phyloP scores from a whole-genome alignment of 2,888 invertebrate genomes.

The Eudasyphora cyanicolor region DNA sequence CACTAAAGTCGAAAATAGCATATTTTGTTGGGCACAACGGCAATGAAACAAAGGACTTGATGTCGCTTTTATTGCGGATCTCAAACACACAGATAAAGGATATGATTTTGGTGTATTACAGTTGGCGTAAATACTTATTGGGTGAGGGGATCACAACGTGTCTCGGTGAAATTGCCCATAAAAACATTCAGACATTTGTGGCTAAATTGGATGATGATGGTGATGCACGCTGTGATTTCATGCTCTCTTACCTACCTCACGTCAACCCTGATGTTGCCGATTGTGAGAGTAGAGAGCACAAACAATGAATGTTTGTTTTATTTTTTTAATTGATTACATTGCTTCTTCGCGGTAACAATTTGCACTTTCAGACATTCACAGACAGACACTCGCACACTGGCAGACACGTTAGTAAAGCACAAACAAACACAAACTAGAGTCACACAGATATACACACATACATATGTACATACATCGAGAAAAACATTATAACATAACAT shows the following conservation, averaged over 20 bases:
- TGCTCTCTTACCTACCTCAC: not conserved
- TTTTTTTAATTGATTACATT: not conserved
- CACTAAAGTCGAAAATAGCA: conserved; percentile 12
- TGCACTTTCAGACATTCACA: not conserved
- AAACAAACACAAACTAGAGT: too few species aligned
- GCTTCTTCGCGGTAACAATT: not conserved
- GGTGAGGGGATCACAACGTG: conserved; percentile 31
- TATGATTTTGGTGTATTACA: conserved; percentile 16
- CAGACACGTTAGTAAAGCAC: too few species aligned
- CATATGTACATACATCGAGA: not conserved
- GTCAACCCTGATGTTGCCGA: not conserved
- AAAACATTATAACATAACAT: too few species aligned
- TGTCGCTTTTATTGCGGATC: conserved; percentile 21
- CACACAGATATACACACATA: not conserved
- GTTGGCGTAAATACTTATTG: not conserved
- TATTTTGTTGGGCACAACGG: not conserved
- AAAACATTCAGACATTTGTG: conserved; percentile 42
- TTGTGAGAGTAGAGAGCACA: not conserved
- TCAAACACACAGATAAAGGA: conserved; percentile 5
- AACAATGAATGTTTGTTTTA: not conserved
- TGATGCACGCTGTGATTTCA: not conserved
- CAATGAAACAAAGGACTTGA: conserved; percentile 1
- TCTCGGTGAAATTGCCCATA: conserved; percentile 32
- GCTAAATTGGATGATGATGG: conserved; percentile 26
- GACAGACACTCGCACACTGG: not conserved